Base-by-base conservation (phyloP, 2,797 vertebrate genomes). In the Lacerta viridis region DNA sequence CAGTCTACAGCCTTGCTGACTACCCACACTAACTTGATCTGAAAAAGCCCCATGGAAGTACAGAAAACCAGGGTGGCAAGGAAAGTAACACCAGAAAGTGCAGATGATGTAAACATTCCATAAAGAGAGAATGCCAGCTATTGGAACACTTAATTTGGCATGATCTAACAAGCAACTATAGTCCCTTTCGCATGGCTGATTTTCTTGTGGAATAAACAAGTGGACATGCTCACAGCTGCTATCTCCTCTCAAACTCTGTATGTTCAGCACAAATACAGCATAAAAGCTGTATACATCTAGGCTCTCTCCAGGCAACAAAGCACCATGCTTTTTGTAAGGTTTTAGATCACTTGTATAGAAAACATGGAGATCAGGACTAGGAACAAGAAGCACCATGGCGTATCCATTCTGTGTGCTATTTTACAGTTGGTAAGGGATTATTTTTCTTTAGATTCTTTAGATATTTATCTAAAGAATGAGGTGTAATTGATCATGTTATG, bases 121-220 rank as follows among this genome's bases (percentile, higher is more conserved):
- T 50, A 50, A 36, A 33, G 39, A 66, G 23, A 69, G 68, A 69
- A 69, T 69, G 29, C 29, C 11, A 69, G 29, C 29, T 69, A 55
- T 55, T 55, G 50, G 50, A 55, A 55, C 50, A 55, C 13, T 55
- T 55, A 55, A 55, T 69, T 17, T 69, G 20, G 68, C 68, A 69
- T 27, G 25, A n/a, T 25, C 80, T 82, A 55, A 89, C 89, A 86
- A 13, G 80, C 50, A 78, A 85, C 33, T 64, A 84, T 72, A 55
- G n/a, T 25, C 23, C 2, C 36, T 91, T 50, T 27, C 79, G 41
- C 2, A 0, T 85, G 87, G 80, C 80, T 76, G 39, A 76, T 10
- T 23, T 39, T 23, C 18, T 5, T 43, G 20, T 36, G 25, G 39
- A 41, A 76, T 41, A 10, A 72, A n/a, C 13, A 25, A 33, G 10